phyloP scores from a whole-genome alignment of 92 coral and sea anemone species.

The Zoanthus sansibaricus region DNA sequence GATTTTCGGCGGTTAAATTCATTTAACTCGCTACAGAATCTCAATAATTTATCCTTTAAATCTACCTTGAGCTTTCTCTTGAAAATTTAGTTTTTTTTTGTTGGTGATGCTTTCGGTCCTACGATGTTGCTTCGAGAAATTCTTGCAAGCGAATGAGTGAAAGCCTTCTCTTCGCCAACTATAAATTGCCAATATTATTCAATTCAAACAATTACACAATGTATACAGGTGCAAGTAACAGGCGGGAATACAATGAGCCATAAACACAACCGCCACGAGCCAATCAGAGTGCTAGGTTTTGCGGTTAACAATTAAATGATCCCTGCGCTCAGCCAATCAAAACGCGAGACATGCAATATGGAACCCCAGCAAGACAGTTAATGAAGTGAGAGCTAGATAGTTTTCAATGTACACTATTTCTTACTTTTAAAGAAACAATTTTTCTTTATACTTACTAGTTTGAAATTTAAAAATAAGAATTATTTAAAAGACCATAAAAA shows the following conservation, averaged over 20 bases:
- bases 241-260: constrained; percentile 93
- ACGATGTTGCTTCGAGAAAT: constrained; percentile 19
- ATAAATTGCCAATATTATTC: constrained; percentile 92
- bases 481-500: background rate
- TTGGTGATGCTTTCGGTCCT: constrained; percentile 21
- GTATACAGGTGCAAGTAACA: constrained; percentile 91
- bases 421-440: background rate
- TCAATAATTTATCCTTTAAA: background rate
- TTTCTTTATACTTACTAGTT: constrained; percentile 8
- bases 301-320: constrained; percentile 91
- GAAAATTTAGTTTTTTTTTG: constrained; percentile 37
- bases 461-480: background rate
- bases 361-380: constrained; percentile 82
- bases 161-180: constrained; percentile 87
- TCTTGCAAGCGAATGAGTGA: constrained; percentile 86
- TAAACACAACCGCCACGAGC: constrained; percentile 78
- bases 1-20: background rate
- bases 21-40: background rate
- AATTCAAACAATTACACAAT: constrained; percentile 75
- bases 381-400: constrained; percentile 75
- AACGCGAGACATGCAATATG: constrained; percentile 55
- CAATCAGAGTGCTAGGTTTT: constrained; percentile 73
- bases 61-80: constrained; percentile 10
- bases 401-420: constrained; percentile 48
- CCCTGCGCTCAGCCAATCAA: constrained; percentile 80